Conservation (phyloP, 2,113 vertebrate species). For the Notothenia coriiceps region DNA sequence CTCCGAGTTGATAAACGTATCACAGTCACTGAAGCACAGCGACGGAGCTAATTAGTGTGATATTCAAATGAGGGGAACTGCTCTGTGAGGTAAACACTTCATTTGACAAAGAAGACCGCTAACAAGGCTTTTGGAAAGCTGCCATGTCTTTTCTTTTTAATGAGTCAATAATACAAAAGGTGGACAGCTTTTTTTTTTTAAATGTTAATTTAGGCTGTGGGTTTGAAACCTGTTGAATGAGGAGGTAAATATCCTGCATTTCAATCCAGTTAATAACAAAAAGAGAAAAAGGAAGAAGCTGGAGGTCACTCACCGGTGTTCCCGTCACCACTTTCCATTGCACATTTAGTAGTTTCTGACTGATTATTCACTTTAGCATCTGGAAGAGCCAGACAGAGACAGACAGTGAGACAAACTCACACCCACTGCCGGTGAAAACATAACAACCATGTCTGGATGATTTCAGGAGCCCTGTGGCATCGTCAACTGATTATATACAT, state of each 20-base stretch:
- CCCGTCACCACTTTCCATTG: constrained; percentile 93
- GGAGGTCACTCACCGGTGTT: constrained; percentile 89
- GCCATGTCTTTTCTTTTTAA: constrained; percentile 32
- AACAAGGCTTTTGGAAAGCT: constrained; percentile 30
- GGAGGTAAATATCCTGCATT: constrained; percentile 7
- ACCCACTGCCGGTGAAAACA: constrained; percentile 10
- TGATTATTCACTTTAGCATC: constrained; percentile 99
- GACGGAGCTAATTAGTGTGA: constrained; percentile 14
- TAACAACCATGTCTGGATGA: not conserved
- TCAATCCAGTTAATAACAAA: not conserved
- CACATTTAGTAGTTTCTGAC: constrained; percentile 96
- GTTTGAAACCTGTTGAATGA: constrained; percentile 66
- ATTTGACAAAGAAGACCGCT: constrained; percentile 34
- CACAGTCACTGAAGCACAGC: constrained; percentile 4
- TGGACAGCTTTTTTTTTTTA: not conserved
- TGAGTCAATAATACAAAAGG: constrained; percentile 13
- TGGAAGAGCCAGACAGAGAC: constrained; percentile 84
- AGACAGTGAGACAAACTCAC: constrained; percentile 66
- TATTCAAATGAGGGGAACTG: constrained; percentile 30
- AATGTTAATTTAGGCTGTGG: not conserved
- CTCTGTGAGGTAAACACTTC: constrained; percentile 39
- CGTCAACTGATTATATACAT: not conserved
- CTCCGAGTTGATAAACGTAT: not conserved
- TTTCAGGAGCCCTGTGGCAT: not conserved
- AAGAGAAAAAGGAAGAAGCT: constrained; percentile 5